Conservation (phyloP, 2,797 vertebrate species). For the Nasua narica region DNA sequence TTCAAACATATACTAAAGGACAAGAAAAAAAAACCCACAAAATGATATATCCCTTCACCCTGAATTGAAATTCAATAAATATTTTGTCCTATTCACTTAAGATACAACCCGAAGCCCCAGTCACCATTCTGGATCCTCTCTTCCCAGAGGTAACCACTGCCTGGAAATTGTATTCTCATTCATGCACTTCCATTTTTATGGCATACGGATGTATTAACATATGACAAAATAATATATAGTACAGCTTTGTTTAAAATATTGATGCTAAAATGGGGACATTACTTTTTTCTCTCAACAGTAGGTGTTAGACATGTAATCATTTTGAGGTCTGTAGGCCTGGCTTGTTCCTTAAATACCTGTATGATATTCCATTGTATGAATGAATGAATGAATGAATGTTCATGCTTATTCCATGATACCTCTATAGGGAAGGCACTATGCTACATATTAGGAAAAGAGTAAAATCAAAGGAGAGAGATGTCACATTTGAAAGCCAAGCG, state of each 20-base stretch:
- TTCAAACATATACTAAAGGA: not conserved
- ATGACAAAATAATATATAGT: not conserved
- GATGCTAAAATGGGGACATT: not conserved
- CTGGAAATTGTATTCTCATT: not conserved
- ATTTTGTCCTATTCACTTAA: not conserved
- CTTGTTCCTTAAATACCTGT: not conserved
- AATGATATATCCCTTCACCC: not conserved
- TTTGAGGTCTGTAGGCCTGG: not conserved
- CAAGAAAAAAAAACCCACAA: not conserved
- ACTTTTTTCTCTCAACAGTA: not conserved
- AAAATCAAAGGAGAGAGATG: not conserved
- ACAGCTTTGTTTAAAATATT: not conserved
- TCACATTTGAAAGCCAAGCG: not conserved
- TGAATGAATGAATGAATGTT: not conserved
- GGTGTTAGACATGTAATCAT: not conserved
- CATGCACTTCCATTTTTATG: not conserved
- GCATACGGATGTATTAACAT: not conserved
- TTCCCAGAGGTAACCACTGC: not conserved
- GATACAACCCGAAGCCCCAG: not conserved
- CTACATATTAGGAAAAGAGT: not conserved
- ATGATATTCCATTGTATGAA: not conserved
- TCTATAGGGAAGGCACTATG: not conserved
- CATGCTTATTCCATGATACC: not conserved
- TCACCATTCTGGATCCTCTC: not conserved
- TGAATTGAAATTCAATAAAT: not conserved